These are phyloP conservation scores for Percina caprodes DNA, from an alignment of 2,113 vertebrate species.

Conservation along the genomic window DNA sequence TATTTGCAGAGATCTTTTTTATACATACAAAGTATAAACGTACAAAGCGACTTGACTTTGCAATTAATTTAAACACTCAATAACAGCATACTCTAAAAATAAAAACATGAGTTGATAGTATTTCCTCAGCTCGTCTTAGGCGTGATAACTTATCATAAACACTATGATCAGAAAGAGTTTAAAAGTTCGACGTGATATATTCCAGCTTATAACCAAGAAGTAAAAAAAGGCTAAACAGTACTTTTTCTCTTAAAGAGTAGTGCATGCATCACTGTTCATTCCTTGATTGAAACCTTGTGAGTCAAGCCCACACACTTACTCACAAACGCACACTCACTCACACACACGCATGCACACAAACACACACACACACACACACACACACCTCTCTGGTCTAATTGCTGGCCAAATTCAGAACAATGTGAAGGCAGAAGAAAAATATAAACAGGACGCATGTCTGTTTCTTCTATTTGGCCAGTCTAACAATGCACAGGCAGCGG, in stretches of 20 bases:
- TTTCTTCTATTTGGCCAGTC: neutral
- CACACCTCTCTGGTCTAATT: slow-evolving; percentile 36
- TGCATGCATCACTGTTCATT: neutral
- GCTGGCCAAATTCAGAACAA: slow-evolving; percentile 43
- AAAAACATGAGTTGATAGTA: too few species aligned
- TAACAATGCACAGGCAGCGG: slow-evolving; percentile 35
- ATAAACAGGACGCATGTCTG: slow-evolving; percentile 46
- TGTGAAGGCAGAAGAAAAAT: slow-evolving; percentile 19
- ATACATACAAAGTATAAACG: too few species aligned
- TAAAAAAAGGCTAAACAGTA: too few species aligned
- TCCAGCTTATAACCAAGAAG: too few species aligned
- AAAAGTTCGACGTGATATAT: too few species aligned
- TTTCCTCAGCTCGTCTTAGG: too few species aligned
- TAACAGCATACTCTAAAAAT: too few species aligned
- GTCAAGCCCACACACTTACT: neutral
- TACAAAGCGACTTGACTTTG: too few species aligned
- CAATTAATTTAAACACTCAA: too few species aligned
- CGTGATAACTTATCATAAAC: too few species aligned
- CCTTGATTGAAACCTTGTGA: neutral
- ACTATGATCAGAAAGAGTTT: too few species aligned
- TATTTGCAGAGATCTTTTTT: too few species aligned
- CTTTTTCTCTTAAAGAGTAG: neutral
- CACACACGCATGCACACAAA: neutral
- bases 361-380: neutral
- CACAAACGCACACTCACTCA: neutral